These are phyloP conservation scores for Chaenodraco wilsoni DNA, from an alignment of 2,797 vertebrate species.

Conservation along the genomic window DNA sequence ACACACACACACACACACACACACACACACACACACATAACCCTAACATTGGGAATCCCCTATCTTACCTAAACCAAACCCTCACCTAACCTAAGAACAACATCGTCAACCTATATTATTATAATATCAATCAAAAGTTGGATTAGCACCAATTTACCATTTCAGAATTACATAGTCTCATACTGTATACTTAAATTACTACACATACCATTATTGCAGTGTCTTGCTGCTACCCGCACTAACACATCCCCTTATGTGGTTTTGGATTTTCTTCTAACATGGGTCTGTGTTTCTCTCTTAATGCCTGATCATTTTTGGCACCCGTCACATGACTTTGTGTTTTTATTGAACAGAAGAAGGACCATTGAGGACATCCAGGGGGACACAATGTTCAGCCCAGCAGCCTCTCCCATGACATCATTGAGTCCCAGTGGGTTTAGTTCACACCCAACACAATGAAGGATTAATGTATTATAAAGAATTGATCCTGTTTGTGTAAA, in stretches of 20 bases:
- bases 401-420: constrained; percentile 74
- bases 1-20: background rate
- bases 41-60: too few species aligned
- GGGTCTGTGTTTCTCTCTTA: background rate
- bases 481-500: constrained; percentile 48
- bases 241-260: background rate
- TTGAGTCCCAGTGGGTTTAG: constrained; percentile 36
- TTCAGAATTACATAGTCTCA: background rate
- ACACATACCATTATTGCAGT: background rate
- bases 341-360: constrained; percentile 21
- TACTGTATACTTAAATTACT: background rate
- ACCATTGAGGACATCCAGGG: constrained; percentile 45
- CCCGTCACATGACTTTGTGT: constrained; percentile 22
- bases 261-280: background rate
- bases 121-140: background rate
- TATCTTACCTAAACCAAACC: too few species aligned
- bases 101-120: too few species aligned
- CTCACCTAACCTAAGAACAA: too few species aligned
- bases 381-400: constrained; percentile 35
- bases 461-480: constrained; percentile 44
- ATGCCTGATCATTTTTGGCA: constrained; percentile 1
- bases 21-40: background rate
- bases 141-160: background rate
- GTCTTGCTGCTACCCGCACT: background rate
- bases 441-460: constrained; percentile 57